Base-by-base conservation (phyloP, 1,140 invertebrate genomes). In the Trinorchestia longiramus region DNA sequence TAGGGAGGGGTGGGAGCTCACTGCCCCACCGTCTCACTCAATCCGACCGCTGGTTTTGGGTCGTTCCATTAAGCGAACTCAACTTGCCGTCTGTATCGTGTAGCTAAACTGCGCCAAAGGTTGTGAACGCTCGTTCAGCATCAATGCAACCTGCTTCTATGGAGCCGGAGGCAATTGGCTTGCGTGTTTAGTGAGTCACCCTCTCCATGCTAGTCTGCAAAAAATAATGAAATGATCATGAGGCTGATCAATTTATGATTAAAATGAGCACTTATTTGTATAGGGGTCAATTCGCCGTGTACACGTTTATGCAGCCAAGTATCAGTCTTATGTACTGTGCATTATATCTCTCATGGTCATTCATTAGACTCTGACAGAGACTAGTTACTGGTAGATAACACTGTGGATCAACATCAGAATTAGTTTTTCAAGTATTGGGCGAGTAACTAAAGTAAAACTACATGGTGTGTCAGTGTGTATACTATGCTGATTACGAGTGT, bases 1-100 rank as follows among this genome's bases (percentile, higher is more conserved):
- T 94, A 94, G 92, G 92, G 92, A 94, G 92, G 92, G 92, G 92
- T 94, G 92, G 92, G 92, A 94, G 92, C 92, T 94, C 92, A 94
- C 92, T 94, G 92, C 92, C 92, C 92, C 92, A 94, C 92, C 92
- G 43, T 36, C 92, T 94, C 43, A 94, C 92, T 94, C 44, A 43
- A 94, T 40, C 92, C 92, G 92, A 94, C 92, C 92, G 92, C 23
- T 45, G 92, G 40, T 47, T 44, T 45, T 47, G 23, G n/a, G 88
- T 90, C 28, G 23, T 90, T 8, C 23, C 4, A 41, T 8, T 90
- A 41, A 15, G n/a, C 11, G 88, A 90, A 15, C 43, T 90, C 36
- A 4, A 19, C 28, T 42, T 41, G 28, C 88, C 11, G 23, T 90
- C 6, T 19, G 15, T 41, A 42, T 36, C 88, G n/a, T 42, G n/a